These are phyloP conservation scores for Drosophila anomalata DNA, from an alignment of 2,888 invertebrate species.

Conservation along the genomic window DNA sequence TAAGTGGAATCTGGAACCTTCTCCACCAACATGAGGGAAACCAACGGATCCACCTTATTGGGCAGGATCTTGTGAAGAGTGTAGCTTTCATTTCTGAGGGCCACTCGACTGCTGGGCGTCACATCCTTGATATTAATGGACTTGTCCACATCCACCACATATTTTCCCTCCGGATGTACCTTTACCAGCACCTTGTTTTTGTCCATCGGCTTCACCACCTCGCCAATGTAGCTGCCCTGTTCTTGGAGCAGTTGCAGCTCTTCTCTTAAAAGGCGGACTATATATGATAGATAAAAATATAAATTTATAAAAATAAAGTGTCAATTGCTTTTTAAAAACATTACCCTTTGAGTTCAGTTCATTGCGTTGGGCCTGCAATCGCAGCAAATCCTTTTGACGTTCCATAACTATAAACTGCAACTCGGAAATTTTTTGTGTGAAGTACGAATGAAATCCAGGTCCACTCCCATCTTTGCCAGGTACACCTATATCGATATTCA, in stretches of 20 bases:
- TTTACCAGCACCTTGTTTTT: conserved; percentile 99
- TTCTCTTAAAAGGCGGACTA: conserved; percentile 98
- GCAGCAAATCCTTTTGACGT: conserved; percentile 97
- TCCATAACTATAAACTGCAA: conserved; percentile 97
- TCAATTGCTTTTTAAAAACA: not conserved
- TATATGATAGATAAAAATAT: conserved; percentile 49
- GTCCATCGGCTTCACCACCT: conserved; percentile 99
- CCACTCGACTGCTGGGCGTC: conserved; percentile 98
- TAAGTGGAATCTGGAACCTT: conserved; percentile 99
- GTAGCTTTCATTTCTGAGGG: conserved; percentile 98
- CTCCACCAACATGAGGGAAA: conserved; percentile 99
- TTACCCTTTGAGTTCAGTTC: conserved; percentile 98
- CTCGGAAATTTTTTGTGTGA: conserved; percentile 98
- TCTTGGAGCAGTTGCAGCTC: conserved; percentile 98
- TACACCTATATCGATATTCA: conserved; percentile 18
- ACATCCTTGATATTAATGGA: conserved; percentile 99
- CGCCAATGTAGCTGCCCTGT: conserved; percentile 99
- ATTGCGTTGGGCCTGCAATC: conserved; percentile 99
- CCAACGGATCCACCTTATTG: conserved; percentile 99
- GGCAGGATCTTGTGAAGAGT: conserved; percentile 99
- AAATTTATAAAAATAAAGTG: not conserved
- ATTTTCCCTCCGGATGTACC: conserved; percentile 99
- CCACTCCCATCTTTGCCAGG: not conserved
- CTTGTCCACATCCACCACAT: conserved; percentile 99
- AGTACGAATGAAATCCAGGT: conserved; percentile 95